Base-by-base conservation (phyloP, 2,797 vertebrate genomes). In the Hirundo rustica region DNA sequence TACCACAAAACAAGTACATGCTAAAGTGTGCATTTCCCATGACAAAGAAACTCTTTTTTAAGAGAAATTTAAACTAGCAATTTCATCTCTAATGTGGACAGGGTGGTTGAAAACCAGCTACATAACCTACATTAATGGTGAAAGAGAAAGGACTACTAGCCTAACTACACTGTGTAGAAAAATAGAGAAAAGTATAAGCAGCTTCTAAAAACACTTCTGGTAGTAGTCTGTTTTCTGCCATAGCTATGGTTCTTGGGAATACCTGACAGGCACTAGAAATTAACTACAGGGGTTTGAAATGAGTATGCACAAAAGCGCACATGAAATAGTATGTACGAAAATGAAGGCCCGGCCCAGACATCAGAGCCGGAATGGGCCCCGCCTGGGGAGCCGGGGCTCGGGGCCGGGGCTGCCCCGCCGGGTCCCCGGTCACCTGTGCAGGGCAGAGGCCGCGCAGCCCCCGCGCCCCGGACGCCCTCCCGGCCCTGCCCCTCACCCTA, bases 361-460 rank as follows among this genome's bases (percentile, higher is more conserved):
- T 0, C 0, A 3, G 20, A n/a, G 44, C 13, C 5, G 10, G 60
- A 44, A 15, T 0, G 2, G 20, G 54, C 16, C 11, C 18, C 12
- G 6, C 18, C 12, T 2, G 44, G 61, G 2, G 20, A 45, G 50
- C 40, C 6, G 50, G 40, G 32, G 20, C 27, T 44, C 19, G 50
- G 36, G 16, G 38, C 68, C 14, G 45, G 27, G 11, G 54, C 54
- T n/a, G 18, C 5, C 53, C 70, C 30, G 20, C 21, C 16, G 4
- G 36, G 40, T 29, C 5, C 10, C 14, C 12, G 18, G 23, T 6
- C 40, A 27, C 54, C 55, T 1, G 48, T 6, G n/a, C 15, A 18
- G 42, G 48, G 9, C 71, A 22, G 54, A 29, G 54, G 15, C 42
- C 26, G 8, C 42, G 11, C 47, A 16, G 13, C 6, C 26, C 8